Evolutionary conservation across 2,888 invertebrate genomes (phyloP).

Genomic region (Drymonia ruficornis): DNA sequence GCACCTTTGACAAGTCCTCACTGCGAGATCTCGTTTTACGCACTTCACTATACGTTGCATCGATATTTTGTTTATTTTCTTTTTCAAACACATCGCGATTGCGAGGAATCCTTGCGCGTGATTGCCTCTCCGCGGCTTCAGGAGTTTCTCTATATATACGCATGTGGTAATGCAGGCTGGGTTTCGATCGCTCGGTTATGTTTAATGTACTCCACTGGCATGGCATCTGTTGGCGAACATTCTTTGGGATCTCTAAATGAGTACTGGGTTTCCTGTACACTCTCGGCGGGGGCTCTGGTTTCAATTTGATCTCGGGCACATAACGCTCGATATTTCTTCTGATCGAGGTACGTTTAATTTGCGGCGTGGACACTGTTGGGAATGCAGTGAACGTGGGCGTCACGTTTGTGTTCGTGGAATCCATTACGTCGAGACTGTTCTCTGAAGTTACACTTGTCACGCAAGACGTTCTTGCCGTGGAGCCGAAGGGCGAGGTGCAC

Average conservation of each 20-base stretch:
- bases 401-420: conserved; percentile 80
- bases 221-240: conserved; percentile 70
- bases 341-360: conserved; percentile 81
- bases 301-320: conserved; percentile 71
- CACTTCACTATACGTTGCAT: conserved; percentile 43
- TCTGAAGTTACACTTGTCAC: conserved; percentile 85
- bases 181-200: conserved; percentile 76
- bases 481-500: conserved; percentile 90
- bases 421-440: conserved; percentile 82
- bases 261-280: conserved; percentile 76
- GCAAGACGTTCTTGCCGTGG: conserved; percentile 88
- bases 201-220: conserved; percentile 81
- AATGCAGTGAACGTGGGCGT: conserved; percentile 77
- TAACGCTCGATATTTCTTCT: conserved; percentile 72
- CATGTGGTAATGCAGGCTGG: conserved; percentile 81
- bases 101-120: conserved; percentile 61
- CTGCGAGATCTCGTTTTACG: conserved; percentile 76
- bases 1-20: conserved; percentile 76
- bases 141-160: conserved; percentile 75
- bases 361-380: conserved; percentile 73
- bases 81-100: conserved; percentile 66
- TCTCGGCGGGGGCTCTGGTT: conserved; percentile 77
- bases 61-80: conserved; percentile 49
- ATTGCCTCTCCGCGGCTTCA: conserved; percentile 53
- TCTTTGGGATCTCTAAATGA: conserved; percentile 76